Percentiles rank a stretch among this genome's conserved stretches.
phyloP scores from a whole-genome alignment of 1,140 invertebrate genomes.

The Caenorhabditis remanei region DNA sequence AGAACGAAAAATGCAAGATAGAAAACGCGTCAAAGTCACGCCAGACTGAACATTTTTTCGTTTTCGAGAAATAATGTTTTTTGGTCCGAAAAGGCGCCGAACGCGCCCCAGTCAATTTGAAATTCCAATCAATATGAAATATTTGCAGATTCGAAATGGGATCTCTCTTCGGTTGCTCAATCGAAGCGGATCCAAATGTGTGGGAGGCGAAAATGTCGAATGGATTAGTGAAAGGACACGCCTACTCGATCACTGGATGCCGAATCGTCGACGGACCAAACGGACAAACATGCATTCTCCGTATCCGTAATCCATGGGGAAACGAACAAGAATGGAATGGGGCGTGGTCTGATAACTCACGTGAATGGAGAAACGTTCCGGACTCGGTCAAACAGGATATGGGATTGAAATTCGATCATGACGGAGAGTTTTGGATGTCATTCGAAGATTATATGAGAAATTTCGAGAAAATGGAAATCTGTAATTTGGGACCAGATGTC shows the following conservation, averaged over 20 bases:
- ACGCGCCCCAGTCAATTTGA: no score
- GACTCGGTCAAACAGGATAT: conserved; percentile 89
- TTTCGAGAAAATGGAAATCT: conserved; percentile 87
- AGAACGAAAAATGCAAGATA: no score
- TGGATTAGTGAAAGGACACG: conserved; percentile 91
- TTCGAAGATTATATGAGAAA: conserved; percentile 79
- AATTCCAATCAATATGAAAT: neutral
- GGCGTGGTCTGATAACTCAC: conserved; percentile 90
- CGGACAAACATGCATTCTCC: conserved; percentile 83
- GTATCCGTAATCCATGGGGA: conserved; percentile 96
- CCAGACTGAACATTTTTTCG: no score
- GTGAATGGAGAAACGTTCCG: conserved; percentile 93
- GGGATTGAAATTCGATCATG: conserved; percentile 91
- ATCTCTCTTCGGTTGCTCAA: conserved; percentile 84
- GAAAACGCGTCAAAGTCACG: no score
- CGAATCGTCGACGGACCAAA: conserved; percentile 84
- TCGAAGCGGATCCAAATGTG: conserved; percentile 82
- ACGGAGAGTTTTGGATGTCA: conserved; percentile 85
- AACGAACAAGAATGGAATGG: conserved; percentile 98
- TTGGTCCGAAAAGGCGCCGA: no score
- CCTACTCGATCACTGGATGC: conserved; percentile 91
- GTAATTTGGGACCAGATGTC: conserved; percentile 95
- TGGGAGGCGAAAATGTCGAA: conserved; percentile 90
- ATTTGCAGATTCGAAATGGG: conserved; percentile 77
- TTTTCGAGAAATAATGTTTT: no score